Evolutionary conservation across 2,113 vertebrate genomes (phyloP).

Genomic region (Uria aalge): DNA sequence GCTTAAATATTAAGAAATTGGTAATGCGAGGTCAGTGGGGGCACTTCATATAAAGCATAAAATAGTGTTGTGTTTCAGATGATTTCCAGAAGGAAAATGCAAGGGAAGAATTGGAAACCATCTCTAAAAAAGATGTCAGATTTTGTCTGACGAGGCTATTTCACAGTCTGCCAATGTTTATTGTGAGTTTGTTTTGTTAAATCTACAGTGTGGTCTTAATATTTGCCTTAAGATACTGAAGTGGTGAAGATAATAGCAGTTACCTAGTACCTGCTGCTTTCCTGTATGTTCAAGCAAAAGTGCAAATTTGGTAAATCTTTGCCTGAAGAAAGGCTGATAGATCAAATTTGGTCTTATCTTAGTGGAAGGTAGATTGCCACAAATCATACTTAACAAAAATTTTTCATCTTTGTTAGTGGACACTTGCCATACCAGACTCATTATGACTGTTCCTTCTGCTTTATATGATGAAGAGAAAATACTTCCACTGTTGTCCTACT

Average conservation of each 20-base stretch:
- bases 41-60: slow-evolving; percentile 15
- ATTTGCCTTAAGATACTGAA: not conserved
- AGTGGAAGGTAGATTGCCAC: not conserved
- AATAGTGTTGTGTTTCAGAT: not conserved
- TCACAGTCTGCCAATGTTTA: not conserved
- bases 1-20: slow-evolving; percentile 56
- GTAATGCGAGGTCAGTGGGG: not conserved
- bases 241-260: not conserved
- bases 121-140: not conserved
- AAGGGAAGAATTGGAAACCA: not conserved
- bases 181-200: not conserved
- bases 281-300: not conserved
- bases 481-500: not conserved
- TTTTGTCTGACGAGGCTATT: not conserved
- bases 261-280: not conserved
- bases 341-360: not conserved
- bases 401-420: not conserved
- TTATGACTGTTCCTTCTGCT: not conserved
- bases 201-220: not conserved
- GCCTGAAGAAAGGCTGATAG: not conserved
- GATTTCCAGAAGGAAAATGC: not conserved
- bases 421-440: not conserved
- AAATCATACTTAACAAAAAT: not conserved
- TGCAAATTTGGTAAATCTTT: not conserved
- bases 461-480: not conserved